These are phyloP conservation scores for Nesoenas mayeri DNA, from an alignment of 2,113 vertebrate genomes.

Conservation along the genomic window DNA sequence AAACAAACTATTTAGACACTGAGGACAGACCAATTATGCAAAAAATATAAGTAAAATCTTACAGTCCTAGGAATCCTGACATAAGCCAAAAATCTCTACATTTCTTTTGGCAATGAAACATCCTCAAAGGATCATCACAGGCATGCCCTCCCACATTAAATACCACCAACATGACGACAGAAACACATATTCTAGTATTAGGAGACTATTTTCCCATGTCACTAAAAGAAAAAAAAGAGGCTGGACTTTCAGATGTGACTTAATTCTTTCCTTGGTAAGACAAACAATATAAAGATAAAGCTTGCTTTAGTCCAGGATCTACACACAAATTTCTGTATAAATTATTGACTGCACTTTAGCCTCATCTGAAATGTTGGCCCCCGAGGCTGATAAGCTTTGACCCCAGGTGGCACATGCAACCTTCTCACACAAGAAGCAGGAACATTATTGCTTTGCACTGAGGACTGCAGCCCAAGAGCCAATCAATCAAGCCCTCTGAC, in stretches of 20 bases:
- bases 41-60: background rate
- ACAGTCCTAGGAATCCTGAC: background rate
- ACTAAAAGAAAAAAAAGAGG: background rate
- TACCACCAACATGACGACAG: background rate
- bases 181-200: background rate
- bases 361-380: constrained; percentile 73
- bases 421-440: constrained; percentile 69
- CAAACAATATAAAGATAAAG: constrained; percentile 27
- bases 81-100: background rate
- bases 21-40: background rate
- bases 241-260: background rate
- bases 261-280: constrained; percentile 19
- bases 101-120: background rate
- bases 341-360: constrained; percentile 76
- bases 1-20: constrained; percentile 14
- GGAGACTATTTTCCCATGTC: background rate
- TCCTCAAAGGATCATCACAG: background rate
- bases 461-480: constrained; percentile 59
- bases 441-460: constrained; percentile 74
- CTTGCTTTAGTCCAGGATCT: constrained; percentile 33
- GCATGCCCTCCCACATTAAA: background rate
- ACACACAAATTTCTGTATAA: constrained; percentile 73
- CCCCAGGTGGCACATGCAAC: constrained; percentile 77
- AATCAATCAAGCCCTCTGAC: constrained; percentile 76
- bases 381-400: constrained; percentile 77